Evolutionary conservation across 2,113 vertebrate species (phyloP), one percentile per base, ranked within the genome.

Genomic region (Piprites chloris): DNA sequence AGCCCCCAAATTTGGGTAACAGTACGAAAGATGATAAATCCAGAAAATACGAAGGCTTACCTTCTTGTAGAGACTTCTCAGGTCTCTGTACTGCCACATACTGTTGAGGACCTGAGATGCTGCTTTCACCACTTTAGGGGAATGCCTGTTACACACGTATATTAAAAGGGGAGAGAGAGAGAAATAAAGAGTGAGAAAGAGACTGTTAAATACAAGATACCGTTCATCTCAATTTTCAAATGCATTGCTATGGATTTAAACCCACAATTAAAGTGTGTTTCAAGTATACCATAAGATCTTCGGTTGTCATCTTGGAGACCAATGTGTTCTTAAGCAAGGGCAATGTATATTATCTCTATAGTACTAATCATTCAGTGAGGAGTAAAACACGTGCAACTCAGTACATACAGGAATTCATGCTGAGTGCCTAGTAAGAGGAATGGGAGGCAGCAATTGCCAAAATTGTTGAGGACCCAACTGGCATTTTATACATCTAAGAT

Each of bases 11-110:
- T 39, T 27, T 76, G 24, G n/a, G 14, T 66, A 65, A 94, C 42
- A 33, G 12, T 9, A 84, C 18, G 20, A 91, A 95, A 86, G 58
- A 82, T 28, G 24, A 86, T 27, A 89, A 80, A 92, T 79, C 33
- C 63, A 66, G 66, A 82, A 93, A 93, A 89, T 30, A 6, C 9
- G 80, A 95, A 61, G 47, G 47, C 98, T 97, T 99, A 99, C 99
- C 99, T 99, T 99, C 97, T 99, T 99, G 98, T 99, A 99, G 97
- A 99, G 99, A 98, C 99, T 99, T 96, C 99, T 99, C 98, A 99
- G 98, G 95, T 99, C 99, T 97, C 99, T 99, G 98, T 99, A 99
- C 98, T 99, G 99, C 99, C 99, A 99, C 99, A 99, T 99, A 95
- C 99, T 99, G 98, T 99, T 99, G 86, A 99, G 99, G 97, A 99